A percentile compares a stretch with the other conserved stretches of the same genome.
Evolutionary conservation across 2,888 invertebrate genomes (phyloP).

Genomic region (Phrixothrix hirtus): DNA sequence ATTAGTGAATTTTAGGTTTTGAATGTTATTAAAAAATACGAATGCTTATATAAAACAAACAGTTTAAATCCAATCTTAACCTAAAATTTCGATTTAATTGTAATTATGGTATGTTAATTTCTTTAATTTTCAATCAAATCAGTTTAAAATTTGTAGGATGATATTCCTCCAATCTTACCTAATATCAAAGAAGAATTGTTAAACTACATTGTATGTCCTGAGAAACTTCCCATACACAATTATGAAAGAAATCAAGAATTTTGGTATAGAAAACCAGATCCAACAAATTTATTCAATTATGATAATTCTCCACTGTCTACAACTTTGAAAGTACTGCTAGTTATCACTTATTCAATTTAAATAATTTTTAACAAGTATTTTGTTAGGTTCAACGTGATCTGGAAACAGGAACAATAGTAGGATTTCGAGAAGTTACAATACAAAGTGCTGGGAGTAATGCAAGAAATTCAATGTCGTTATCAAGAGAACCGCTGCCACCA

Average conservation of each 20-base stretch:
- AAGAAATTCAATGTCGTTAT: slow-evolving; percentile 78
- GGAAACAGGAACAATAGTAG: slow-evolving; percentile 73
- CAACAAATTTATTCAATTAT: slow-evolving; percentile 59
- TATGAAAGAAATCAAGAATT: slow-evolving; percentile 70
- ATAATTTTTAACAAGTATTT: slow-evolving; percentile 6
- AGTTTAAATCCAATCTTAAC: too few species aligned
- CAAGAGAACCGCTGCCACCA: slow-evolving; percentile 74
- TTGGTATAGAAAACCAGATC: slow-evolving; percentile 63
- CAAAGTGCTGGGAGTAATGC: slow-evolving; percentile 67
- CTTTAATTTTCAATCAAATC: not conserved
- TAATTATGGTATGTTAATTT: not conserved
- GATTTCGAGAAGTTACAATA: slow-evolving; percentile 65
- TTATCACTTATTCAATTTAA: slow-evolving; percentile 6
- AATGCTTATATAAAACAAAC: too few species aligned
- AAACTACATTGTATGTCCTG: slow-evolving; percentile 68
- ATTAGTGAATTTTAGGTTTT: too few species aligned
- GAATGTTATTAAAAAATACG: too few species aligned
- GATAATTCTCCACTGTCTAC: slow-evolving; percentile 59
- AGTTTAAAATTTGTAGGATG: slow-evolving; percentile 3
- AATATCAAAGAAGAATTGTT: slow-evolving; percentile 67
- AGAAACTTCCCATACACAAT: slow-evolving; percentile 73
- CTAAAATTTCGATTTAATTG: too few species aligned
- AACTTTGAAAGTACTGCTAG: slow-evolving; percentile 59
- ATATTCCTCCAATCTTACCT: slow-evolving; percentile 66
- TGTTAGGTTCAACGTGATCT: slow-evolving; percentile 70